Evolutionary conservation across 2,113 vertebrate species (phyloP).

Genomic region (Gambusia affinis): DNA sequence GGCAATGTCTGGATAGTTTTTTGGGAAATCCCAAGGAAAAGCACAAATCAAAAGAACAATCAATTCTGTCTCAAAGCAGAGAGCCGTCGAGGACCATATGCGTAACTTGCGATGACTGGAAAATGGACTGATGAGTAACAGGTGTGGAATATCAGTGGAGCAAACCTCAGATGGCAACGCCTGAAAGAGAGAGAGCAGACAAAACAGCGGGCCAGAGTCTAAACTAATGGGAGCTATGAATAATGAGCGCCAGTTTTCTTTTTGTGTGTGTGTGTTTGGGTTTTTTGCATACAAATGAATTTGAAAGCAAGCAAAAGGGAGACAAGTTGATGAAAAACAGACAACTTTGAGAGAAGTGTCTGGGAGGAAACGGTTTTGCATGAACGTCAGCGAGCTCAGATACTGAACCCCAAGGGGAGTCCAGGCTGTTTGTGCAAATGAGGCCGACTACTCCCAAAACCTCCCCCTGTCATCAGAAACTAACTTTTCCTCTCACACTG

Average conservation of each 20-base stretch:
- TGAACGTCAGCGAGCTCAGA: conserved; percentile 21
- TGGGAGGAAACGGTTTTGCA: conserved; percentile 9
- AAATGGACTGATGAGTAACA: not conserved
- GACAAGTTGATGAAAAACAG: not conserved
- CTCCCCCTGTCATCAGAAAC: not conserved
- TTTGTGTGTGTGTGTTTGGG: no score
- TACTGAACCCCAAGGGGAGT: not conserved
- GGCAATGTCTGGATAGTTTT: not conserved
- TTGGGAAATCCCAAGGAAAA: not conserved
- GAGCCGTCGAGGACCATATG: no score
- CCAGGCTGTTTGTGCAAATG: conserved; percentile 5
- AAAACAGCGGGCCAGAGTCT: not conserved
- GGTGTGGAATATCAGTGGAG: not conserved
- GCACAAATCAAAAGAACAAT: not conserved
- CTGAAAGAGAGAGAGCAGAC: no score
- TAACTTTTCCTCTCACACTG: not conserved
- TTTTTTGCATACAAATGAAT: not conserved
- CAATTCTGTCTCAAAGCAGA: not conserved
- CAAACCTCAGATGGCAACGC: no score
- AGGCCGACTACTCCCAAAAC: conserved; percentile 18
- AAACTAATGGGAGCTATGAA: no score
- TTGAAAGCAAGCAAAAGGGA: not conserved
- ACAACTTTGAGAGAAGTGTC: not conserved
- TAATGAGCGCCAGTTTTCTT: no score
- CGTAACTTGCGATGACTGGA: not conserved